Conservation (phyloP, 2,113 vertebrate species). For the Megaleporinus macrocephalus region DNA sequence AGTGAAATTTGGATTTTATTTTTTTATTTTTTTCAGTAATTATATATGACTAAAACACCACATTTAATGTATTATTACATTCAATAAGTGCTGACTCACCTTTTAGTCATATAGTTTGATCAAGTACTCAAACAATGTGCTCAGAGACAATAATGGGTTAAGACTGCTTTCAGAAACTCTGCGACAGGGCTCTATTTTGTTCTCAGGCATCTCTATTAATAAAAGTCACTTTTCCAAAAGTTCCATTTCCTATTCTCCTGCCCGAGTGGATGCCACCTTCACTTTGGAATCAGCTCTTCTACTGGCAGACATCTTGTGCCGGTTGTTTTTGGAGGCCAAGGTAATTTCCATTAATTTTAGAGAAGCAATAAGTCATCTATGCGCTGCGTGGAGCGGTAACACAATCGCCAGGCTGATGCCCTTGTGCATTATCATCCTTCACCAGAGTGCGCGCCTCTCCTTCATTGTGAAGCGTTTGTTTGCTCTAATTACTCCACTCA, state of each 20-base stretch:
- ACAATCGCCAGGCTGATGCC: slow-evolving; percentile 2
- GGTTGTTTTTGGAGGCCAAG: neutral
- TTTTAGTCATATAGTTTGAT: too few species aligned
- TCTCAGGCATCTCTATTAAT: neutral
- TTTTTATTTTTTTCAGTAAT: too few species aligned
- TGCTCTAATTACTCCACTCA: slow-evolving; percentile 50
- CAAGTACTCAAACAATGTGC: too few species aligned
- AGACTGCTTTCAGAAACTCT: neutral
- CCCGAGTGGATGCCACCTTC: neutral
- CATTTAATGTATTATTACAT: too few species aligned
- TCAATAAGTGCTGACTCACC: too few species aligned
- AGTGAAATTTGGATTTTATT: too few species aligned
- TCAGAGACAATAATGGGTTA: neutral
- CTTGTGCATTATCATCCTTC: slow-evolving; percentile 6
- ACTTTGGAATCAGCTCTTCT: neutral
- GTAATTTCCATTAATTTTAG: slow-evolving; percentile 14
- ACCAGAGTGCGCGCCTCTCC: neutral
- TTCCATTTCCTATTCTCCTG: neutral
- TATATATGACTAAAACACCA: too few species aligned
- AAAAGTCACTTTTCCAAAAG: neutral
- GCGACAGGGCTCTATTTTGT: neutral
- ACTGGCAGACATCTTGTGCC: neutral
- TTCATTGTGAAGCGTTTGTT: slow-evolving; percentile 38
- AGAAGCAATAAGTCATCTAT: slow-evolving; percentile 5
- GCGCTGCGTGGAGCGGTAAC: neutral